Evolutionary conservation across 2,113 vertebrate genomes (phyloP), one percentile per base, ranked within the genome.

Genomic region (Oncorhynchus keta): DNA sequence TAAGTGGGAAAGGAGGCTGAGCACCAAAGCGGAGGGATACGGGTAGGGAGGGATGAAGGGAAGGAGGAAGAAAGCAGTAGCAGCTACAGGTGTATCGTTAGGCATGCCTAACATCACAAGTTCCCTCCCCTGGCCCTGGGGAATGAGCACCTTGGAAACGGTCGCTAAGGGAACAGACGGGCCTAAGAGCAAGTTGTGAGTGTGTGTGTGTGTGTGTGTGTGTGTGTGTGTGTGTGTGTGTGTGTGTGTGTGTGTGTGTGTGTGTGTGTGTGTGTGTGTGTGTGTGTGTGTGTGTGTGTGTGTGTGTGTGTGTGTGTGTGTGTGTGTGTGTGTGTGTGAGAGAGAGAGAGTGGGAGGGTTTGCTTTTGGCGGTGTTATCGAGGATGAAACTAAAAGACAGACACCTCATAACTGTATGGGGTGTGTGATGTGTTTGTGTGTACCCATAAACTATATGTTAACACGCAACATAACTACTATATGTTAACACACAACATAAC

Each of bases 71-170:
- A 66, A 32, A 55, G 49, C 49, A 55, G 49, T 16, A 55, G 16
- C 49, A 55, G 3, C 51, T 55, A 55, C 51, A 55, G 51, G 51
- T 55, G 16, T 18, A 55, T 18, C 51, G 51, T 18, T 55, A 55
- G 16, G 14, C 14, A 55, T 55, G 14, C 51, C 51, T 18, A 14
- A 55, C 51, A 55, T 55, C 51, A 55, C 51, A 78, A 70, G 74
- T 78, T 30, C 64, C 77, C 39, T 68, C 82, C 81, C 73, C 73
- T 74, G 55, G 55, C 70, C 71, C 51, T 22, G 65, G 71, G 68
- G 78, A 80, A 78, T 68, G 67, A 22, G 74, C 35, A 65, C 81
- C 77, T 74, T 67, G 79, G 78, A 83, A 83, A 88, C 77, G 73
- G 72, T 79, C 65, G 65, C 75, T 20, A 32, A 73, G 78, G 77